Base-by-base conservation (phyloP, 2,113 vertebrate genomes). In the Gavia stellata region DNA sequence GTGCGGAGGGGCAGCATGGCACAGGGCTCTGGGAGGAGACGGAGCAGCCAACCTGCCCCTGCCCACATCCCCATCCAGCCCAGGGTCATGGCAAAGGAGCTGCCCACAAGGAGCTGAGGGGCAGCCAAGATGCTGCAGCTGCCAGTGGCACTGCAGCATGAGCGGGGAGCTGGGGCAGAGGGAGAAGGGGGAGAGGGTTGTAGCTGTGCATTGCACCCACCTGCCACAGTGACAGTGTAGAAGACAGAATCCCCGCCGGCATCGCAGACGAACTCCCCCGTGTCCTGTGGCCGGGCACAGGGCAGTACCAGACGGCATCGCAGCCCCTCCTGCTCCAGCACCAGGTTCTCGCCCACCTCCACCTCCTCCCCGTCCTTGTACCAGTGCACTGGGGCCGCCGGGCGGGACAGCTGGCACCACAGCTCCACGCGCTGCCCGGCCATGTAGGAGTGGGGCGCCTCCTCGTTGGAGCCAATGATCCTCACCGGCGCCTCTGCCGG, bases 281-380 rank as follows among this genome's bases (percentile, higher is more conserved):
- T 97, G 1, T 99, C 98, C 40, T 97, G 97, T 25, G 97, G 98
- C 18, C 33, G 98, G 19, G 99, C 98, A 0, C 98, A 96, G 6
- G 98, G 98, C 92, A 99, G 98, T 81, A 99, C 97, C 61, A 99
- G 98, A 68, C 97, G 97, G 95, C 97, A 98, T 88, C 97, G 98
- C 13, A 97, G 96, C 7, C 99, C 99, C 21, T 99, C 98, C 7
- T 97, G 97, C 92, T 99, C 98, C 29, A 99, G 96, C 49, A 98
- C 92, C n/a, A 99, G 88, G 56, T 95, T 97, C 67, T 98, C 95
- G 0, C 96, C 98, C 36, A 93, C 98, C 87, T 99, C 98, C 67
- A 99, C 98, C 92, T 99, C 99, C 12, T 99, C 98, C 17, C 99
- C 99, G 0, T 99, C 99, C 82, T 99, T 98, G 97, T 99, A 99